phyloP scores from a whole-genome alignment of 2,888 invertebrate genomes.

The Megamerina dolium region DNA sequence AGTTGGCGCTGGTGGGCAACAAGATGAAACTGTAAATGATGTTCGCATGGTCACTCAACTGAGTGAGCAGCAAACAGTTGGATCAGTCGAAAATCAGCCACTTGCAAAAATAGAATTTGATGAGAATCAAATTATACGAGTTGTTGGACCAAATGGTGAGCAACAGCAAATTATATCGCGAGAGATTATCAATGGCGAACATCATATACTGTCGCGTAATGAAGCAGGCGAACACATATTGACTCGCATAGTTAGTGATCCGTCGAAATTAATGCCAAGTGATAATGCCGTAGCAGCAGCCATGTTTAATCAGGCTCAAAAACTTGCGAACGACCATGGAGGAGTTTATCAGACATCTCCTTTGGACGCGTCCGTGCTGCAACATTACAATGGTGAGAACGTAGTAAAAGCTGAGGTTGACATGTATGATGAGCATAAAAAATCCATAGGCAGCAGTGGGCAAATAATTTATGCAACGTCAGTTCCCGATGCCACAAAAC shows the following conservation, averaged over 20 bases:
- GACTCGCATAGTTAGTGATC: constrained; percentile 49
- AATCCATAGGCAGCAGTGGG: constrained; percentile 30
- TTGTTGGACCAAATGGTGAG: constrained; percentile 49
- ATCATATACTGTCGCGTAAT: constrained; percentile 49
- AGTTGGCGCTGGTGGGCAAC: constrained; percentile 19
- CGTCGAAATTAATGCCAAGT: constrained; percentile 46
- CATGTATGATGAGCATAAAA: constrained; percentile 46
- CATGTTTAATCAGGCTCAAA: constrained; percentile 47
- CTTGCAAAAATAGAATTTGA: constrained; percentile 49
- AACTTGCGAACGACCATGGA: constrained; percentile 40
- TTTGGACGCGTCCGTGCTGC: constrained; percentile 45
- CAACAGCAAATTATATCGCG: constrained; percentile 50
- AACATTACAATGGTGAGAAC: constrained; percentile 44
- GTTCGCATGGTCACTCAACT: constrained; percentile 46
- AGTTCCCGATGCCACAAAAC: constrained; percentile 47
- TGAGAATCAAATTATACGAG: constrained; percentile 49
- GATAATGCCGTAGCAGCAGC: constrained; percentile 46
- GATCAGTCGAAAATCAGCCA: constrained; percentile 36
- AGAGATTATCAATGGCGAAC: constrained; percentile 50
- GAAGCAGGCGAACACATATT: constrained; percentile 50
- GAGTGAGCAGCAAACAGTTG: constrained; percentile 28
- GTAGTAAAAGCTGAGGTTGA: constrained; percentile 46
- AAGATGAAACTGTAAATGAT: constrained; percentile 46
- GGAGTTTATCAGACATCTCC: constrained; percentile 47
- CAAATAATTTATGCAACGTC: constrained; percentile 50